A percentile compares a stretch with the other conserved stretches of the same genome.
These are phyloP conservation scores for Cryptosula pallasiana DNA, from an alignment of 2,888 invertebrate genomes.

Conservation along the genomic window DNA sequence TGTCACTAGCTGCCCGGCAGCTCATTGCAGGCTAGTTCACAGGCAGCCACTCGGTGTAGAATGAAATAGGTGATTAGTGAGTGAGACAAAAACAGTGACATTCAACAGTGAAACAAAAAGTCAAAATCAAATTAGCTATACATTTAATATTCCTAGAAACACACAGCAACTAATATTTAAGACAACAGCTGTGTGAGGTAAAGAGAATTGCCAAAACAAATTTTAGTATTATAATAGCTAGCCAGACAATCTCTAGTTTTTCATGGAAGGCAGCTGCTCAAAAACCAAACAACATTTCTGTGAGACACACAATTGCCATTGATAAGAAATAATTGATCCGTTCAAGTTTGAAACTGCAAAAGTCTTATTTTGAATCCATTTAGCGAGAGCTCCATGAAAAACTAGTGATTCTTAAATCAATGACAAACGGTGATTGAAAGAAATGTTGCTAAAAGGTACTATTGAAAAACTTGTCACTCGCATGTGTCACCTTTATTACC, in stretches of 20 bases:
- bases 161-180: background rate
- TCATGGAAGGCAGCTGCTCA: too few species aligned
- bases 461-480: slow-evolving; percentile 1
- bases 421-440: background rate
- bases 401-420: background rate
- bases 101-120: background rate
- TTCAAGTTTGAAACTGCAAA: too few species aligned
- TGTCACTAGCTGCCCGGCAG: too few species aligned
- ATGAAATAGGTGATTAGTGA: background rate
- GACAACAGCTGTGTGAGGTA: background rate
- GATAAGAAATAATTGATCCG: too few species aligned
- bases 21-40: too few species aligned
- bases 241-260: background rate
- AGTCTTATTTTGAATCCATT: too few species aligned
- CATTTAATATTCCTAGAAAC: background rate
- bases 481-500: slow-evolving; percentile 6
- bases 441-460: background rate
- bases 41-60: too few species aligned
- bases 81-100: background rate
- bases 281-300: too few species aligned
- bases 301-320: too few species aligned
- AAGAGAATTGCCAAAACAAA: background rate
- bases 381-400: background rate
- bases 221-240: background rate
- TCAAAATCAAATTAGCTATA: background rate